phyloP scores from a whole-genome alignment of 1,140 invertebrate genomes.

The Trichonephila clavata region DNA sequence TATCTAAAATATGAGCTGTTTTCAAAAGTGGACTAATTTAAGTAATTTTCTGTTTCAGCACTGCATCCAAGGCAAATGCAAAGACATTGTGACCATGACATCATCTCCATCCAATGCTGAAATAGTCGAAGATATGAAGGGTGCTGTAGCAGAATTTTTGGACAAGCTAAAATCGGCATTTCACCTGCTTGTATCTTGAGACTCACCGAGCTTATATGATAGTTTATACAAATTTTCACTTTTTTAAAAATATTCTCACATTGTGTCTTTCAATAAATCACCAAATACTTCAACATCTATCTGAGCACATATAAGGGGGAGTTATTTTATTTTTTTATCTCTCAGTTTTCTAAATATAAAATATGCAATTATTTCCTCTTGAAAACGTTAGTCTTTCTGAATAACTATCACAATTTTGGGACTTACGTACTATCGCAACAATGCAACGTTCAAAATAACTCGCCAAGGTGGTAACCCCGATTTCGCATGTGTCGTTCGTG shows the following conservation, averaged over 20 bases:
- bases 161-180: conserved; percentile 56
- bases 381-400: too few relatives aligned
- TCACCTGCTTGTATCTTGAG: conserved; percentile 50
- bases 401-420: too few relatives aligned
- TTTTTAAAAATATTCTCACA: not conserved
- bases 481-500: too few relatives aligned
- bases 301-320: not conserved
- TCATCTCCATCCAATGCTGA: conserved; percentile 41
- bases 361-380: too few relatives aligned
- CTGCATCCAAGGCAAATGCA: conserved; percentile 58
- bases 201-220: not conserved
- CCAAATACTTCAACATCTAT: conserved; percentile 1
- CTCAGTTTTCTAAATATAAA: too few relatives aligned
- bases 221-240: conserved; percentile 21
- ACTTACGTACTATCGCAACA: too few relatives aligned
- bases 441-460: too few relatives aligned
- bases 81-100: not conserved
- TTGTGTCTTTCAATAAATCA: conserved; percentile 38
- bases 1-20: too few relatives aligned
- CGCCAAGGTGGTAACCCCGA: too few relatives aligned
- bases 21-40: not conserved
- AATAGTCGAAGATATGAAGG: conserved; percentile 63
- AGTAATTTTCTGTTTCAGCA: conserved; percentile 33
- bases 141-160: conserved; percentile 57
- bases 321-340: too few relatives aligned